These are phyloP conservation scores for Caenorhabditis angaria DNA, from an alignment of 2,888 invertebrate species.

Conservation along the genomic window DNA sequence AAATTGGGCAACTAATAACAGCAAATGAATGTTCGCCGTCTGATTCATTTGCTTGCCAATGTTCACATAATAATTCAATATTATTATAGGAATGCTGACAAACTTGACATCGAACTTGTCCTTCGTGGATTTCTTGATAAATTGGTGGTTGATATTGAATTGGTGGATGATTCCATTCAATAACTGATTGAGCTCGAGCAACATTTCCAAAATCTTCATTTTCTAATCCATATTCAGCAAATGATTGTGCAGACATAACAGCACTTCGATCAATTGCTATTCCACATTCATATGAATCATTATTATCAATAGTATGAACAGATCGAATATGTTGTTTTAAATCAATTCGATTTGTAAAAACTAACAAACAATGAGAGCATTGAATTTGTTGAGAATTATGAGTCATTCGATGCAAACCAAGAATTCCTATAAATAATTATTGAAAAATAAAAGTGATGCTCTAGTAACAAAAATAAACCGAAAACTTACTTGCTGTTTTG, in stretches of 20 bases:
- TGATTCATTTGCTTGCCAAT: conserved; percentile 41
- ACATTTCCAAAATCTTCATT: conserved; percentile 14
- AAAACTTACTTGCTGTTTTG: conserved; percentile 41
- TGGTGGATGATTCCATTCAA: conserved; percentile 23
- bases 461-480: neutral
- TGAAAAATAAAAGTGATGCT: neutral
- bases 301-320: conserved; percentile 23
- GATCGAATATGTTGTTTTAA: conserved; percentile 34
- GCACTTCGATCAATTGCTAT: conserved; percentile 30
- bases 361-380: conserved; percentile 40
- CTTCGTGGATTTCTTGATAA: neutral
- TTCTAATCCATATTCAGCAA: conserved; percentile 34
- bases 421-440: conserved; percentile 29
- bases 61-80: conserved; percentile 41
- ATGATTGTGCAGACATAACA: conserved; percentile 42
- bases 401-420: conserved; percentile 41
- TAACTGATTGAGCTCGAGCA: conserved; percentile 34
- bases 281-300: conserved; percentile 26
- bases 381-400: conserved; percentile 43
- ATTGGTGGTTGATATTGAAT: neutral
- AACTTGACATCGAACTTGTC: conserved; percentile 38
- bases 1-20: conserved; percentile 49
- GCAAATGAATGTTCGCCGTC: conserved; percentile 44
- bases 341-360: conserved; percentile 31
- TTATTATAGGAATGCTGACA: conserved; percentile 46